phyloP scores from a whole-genome alignment of 2,797 vertebrate species.

The Liparis tanakae region DNA sequence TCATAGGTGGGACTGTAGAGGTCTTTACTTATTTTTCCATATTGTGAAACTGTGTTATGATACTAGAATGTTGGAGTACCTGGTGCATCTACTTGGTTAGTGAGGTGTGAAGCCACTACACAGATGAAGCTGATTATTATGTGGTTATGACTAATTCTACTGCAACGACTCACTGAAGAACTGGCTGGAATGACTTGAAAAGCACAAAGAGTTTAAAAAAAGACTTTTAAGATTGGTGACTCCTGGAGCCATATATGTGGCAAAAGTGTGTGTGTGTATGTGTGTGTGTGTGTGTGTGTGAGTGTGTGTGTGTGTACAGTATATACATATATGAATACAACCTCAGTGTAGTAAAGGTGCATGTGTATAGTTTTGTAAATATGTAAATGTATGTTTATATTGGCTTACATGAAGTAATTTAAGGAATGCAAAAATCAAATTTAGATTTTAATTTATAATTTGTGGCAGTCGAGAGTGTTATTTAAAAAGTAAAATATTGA shows the following conservation, averaged over 20 bases:
- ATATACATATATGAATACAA: conserved; percentile 72
- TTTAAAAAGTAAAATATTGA: conserved; percentile 81
- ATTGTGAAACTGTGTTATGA: conserved; percentile 79
- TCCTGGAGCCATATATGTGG: conserved; percentile 1
- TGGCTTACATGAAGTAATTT: conserved; percentile 84
- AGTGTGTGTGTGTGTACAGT: conserved; percentile 45
- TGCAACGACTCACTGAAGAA: conserved; percentile 56
- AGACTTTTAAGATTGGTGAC: conserved; percentile 25
- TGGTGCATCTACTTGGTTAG: conserved; percentile 63
- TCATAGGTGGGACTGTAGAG: conserved; percentile 54
- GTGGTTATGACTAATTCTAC: conserved; percentile 48
- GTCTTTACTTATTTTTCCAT: conserved; percentile 76
- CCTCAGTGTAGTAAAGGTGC: conserved; percentile 77
- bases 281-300: conserved; percentile 37
- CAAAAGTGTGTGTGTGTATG: background rate
- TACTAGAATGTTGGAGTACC: conserved; percentile 51
- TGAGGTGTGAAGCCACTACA: conserved; percentile 64
- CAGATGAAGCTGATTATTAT: conserved; percentile 48
- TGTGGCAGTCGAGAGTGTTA: conserved; percentile 82
- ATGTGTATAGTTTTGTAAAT: conserved; percentile 85
- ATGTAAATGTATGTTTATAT: conserved; percentile 86
- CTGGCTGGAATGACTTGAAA: conserved; percentile 71
- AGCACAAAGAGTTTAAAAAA: conserved; percentile 71
- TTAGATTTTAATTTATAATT: conserved; percentile 86
- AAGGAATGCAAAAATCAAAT: conserved; percentile 84